phyloP scores from a whole-genome alignment of 2,888 invertebrate genomes.

The Brenthis ino region DNA sequence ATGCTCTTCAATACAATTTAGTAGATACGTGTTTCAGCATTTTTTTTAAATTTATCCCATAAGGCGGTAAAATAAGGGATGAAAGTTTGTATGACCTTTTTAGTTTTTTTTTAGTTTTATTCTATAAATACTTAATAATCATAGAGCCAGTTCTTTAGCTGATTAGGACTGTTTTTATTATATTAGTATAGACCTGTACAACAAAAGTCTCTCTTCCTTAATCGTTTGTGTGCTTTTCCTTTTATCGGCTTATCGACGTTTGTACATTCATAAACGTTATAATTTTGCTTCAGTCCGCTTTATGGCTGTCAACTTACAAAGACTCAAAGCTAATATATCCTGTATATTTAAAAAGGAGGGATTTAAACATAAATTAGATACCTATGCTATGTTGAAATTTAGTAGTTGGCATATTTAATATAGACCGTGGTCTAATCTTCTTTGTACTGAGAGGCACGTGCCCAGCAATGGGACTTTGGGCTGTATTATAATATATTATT shows the following conservation, averaged over 20 bases:
- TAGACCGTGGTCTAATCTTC: not conserved
- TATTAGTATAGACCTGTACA: not conserved
- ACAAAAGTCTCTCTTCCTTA: conserved; percentile 2
- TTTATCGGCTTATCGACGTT: conserved; percentile 32
- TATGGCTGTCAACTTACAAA: conserved; percentile 32
- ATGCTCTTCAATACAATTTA: too few species aligned
- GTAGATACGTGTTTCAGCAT: too few species aligned
- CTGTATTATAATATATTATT: too few species aligned
- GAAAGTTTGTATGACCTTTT: too few species aligned
- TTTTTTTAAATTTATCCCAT: too few species aligned
- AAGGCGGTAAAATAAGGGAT: too few species aligned
- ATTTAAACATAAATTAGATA: conserved; percentile 27
- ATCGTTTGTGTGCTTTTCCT: conserved; percentile 10
- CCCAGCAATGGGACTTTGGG: too few species aligned
- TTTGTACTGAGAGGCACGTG: too few species aligned
- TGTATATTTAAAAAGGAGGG: conserved; percentile 28
- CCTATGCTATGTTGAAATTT: conserved; percentile 8
- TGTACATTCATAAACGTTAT: conserved; percentile 29
- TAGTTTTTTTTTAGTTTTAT: too few species aligned
- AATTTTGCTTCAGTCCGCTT: conserved; percentile 27
- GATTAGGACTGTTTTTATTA: too few species aligned
- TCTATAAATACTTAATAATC: too few species aligned
- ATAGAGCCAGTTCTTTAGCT: too few species aligned
- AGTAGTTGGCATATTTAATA: conserved; percentile 14
- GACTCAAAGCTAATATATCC: conserved; percentile 32